Percentiles rank a stretch among this genome's conserved stretches.
Evolutionary conservation across 2,113 vertebrate species (phyloP).

Genomic region (Notechis scutatus): DNA sequence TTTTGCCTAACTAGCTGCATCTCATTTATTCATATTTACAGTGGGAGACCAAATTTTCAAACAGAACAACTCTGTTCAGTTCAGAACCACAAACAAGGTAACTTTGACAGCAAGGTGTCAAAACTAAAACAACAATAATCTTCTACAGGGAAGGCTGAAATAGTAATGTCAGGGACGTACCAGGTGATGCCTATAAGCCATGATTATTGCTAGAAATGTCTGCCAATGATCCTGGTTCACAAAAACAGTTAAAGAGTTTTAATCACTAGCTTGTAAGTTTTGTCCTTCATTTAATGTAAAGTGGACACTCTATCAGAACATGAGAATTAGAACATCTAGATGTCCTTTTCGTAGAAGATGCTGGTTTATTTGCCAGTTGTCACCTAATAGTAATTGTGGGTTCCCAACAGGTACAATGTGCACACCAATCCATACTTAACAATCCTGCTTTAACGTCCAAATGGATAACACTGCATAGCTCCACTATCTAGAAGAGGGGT

Average conservation of each 20-base stretch:
- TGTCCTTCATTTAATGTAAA: not conserved
- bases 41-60: not conserved
- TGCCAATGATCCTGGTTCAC: not conserved
- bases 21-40: not conserved
- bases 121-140: not conserved
- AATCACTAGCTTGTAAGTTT: not conserved
- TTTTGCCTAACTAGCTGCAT: not conserved
- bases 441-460: no score
- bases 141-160: not conserved
- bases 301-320: not conserved
- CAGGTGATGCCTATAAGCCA: not conserved
- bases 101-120: not conserved
- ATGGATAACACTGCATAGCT: no score
- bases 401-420: no score
- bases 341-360: not conserved
- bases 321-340: not conserved
- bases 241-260: not conserved
- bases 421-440: no score
- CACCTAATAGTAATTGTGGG: not conserved
- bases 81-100: not conserved
- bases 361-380: not conserved
- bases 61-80: not conserved
- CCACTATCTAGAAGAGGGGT: no score
- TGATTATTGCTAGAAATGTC: not conserved
- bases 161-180: not conserved